Conservation (phyloP, 2,113 vertebrate genomes). For the Forbesichthys agassizii region DNA sequence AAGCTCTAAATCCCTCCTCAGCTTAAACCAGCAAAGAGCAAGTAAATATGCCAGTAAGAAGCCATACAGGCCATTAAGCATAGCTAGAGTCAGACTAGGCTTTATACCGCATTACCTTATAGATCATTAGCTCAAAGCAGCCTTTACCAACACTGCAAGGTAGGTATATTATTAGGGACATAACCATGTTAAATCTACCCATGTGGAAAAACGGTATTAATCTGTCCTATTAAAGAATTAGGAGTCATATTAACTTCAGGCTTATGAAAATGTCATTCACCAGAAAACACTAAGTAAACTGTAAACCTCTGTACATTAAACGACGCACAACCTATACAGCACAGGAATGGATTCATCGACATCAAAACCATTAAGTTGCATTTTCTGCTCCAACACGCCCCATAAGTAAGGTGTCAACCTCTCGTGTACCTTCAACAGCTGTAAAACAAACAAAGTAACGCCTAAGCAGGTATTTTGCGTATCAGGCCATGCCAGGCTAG, state of each 20-base stretch:
- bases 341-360: too few species aligned
- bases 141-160: background rate
- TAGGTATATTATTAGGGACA: background rate
- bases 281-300: background rate
- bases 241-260: slow-evolving; percentile 5
- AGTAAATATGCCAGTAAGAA: background rate
- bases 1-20: background rate
- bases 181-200: background rate
- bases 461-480: slow-evolving; percentile 58
- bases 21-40: background rate
- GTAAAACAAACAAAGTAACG: slow-evolving; percentile 59
- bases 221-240: background rate
- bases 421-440: slow-evolving; percentile 31
- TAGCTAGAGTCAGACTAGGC: too few species aligned
- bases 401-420: slow-evolving; percentile 33
- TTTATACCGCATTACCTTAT: too few species aligned
- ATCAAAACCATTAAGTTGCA: too few species aligned
- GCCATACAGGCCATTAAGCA: background rate
- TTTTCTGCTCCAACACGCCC: too few species aligned
- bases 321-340: too few species aligned
- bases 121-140: too few species aligned
- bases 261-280: background rate
- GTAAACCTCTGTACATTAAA: background rate
- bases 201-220: too few species aligned
- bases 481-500: slow-evolving; percentile 28